Evolutionary conservation across 2,888 invertebrate genomes (phyloP), one percentile per base, ranked within the genome.

Genomic region (Melinaea marsaeus): DNA sequence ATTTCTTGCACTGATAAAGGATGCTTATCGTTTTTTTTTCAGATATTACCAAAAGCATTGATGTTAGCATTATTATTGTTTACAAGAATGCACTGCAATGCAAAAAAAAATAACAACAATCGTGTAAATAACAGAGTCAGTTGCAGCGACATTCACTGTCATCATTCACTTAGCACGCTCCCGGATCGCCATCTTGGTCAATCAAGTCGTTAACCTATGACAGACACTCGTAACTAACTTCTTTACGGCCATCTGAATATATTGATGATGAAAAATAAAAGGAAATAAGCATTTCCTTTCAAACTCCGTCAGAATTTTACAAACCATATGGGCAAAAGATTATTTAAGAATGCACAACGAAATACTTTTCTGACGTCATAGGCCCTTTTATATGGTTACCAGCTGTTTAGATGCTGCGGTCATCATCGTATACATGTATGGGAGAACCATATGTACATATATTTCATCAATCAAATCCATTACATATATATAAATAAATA

Each of bases 81-180:
- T 37, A 37, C 9, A 11, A 22, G 11, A 11, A n/a, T 22, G 37
- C 22, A 22, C 22, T 22, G 22, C 22, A 22, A 22, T 22, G 22
- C 22, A 22, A 22, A 45, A 7, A 34, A 32, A 48, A 47, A 37
- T 37, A 11, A 48, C 9, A 11, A 22, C 13, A 33, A 32, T 13
- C 9, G 48, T 13, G 35, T 7, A 22, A 34, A 45, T 37, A 48
- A 33, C 37, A 5, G 3, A 32, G 33, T 35, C 22, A 22, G 42
- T 45, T 37, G 33, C 33, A 47, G 13, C 47, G n/a, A 35, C 35
- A 51, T 78, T 75, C 73, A 73, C 80, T 75, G 81, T 81, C 84
- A 88, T 88, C 85, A 87, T 86, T 82, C 86, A 88, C 85, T 88
- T 88, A 88, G 79, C 85, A 86, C 85, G 79, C 84, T 84, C 76